These are phyloP conservation scores for Fregetta grallaria DNA, from an alignment of 2,113 vertebrate genomes.

Conservation along the genomic window DNA sequence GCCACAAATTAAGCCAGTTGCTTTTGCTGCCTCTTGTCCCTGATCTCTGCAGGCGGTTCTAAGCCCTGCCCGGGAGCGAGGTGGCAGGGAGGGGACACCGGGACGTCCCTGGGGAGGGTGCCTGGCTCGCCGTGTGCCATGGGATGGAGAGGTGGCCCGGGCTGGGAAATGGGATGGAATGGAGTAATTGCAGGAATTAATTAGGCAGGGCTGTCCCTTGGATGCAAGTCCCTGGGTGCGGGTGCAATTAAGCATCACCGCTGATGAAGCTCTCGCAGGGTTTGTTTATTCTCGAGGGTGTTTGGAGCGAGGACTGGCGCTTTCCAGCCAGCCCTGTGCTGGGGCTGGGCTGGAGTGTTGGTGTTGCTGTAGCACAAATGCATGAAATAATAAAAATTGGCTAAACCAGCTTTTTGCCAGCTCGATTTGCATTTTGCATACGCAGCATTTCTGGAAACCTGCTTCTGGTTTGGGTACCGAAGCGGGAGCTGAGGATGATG, in stretches of 20 bases:
- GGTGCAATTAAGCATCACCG: background rate
- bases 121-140: rapidly evolving
- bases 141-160: background rate
- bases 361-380: background rate
- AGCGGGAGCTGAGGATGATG: rapidly evolving
- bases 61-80: background rate
- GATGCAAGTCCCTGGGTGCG: background rate
- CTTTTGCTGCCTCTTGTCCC: background rate
- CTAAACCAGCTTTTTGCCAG: background rate
- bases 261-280: background rate
- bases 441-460: background rate
- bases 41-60: background rate
- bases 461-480: background rate
- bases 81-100: background rate
- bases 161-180: background rate
- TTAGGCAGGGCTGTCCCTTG: background rate
- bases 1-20: background rate
- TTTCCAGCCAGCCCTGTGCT: background rate
- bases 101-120: background rate
- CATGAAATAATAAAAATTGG: background rate
- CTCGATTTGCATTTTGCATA: rapidly evolving
- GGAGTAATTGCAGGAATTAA: background rate
- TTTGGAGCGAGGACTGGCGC: background rate
- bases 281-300: background rate
- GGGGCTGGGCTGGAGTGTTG: background rate